Conservation (phyloP, 2,113 vertebrate species). For the Bombycilla garrulus region DNA sequence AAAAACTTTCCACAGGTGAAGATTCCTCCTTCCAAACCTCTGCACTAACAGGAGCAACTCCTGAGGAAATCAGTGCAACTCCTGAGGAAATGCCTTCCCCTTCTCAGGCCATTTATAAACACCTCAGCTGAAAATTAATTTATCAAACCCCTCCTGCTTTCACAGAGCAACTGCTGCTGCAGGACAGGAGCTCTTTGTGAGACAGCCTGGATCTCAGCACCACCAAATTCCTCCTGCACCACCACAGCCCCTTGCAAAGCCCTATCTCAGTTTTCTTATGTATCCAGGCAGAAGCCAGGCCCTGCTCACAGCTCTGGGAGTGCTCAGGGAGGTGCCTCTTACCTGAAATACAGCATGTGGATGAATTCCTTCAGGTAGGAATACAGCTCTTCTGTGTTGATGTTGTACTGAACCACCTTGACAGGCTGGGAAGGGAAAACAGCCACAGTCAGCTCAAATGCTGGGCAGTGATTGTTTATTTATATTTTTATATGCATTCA, state of each 20-base stretch:
- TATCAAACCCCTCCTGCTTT: background rate
- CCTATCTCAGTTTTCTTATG: background rate
- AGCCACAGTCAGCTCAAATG: background rate
- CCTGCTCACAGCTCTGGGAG: background rate
- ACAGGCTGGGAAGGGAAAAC: slow-evolving; percentile 77
- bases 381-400: slow-evolving; percentile 97
- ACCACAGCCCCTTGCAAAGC: background rate
- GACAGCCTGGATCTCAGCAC: background rate
- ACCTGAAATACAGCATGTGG: slow-evolving; percentile 98
- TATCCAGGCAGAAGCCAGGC: background rate
- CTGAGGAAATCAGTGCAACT: background rate
- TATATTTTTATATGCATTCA: too few relatives aligned
- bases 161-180: background rate
- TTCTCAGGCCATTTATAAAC: background rate
- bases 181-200: background rate
- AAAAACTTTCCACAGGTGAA: background rate
- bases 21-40: background rate
- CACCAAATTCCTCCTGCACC: background rate
- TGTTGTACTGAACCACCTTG: slow-evolving; percentile 94
- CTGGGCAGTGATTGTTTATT: background rate
- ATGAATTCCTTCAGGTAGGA: slow-evolving; percentile 96
- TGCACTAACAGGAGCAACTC: background rate
- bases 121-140: background rate
- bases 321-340: background rate
- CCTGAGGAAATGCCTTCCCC: background rate